Conservation (phyloP, 2,888 invertebrate species). For the Cyclophora punctaria region DNA sequence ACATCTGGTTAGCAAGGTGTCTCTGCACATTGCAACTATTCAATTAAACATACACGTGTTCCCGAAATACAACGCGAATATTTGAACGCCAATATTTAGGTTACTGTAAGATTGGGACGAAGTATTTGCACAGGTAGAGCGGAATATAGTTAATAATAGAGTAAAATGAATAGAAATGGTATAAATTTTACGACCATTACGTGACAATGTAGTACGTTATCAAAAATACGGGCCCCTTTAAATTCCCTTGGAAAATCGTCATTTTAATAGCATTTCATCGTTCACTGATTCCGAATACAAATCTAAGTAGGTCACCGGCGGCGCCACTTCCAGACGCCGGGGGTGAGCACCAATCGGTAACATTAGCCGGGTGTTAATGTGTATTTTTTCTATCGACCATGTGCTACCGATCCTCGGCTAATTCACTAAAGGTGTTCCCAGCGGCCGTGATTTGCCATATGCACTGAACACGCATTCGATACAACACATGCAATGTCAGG, state of each 20-base stretch:
- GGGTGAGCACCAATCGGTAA: constrained; percentile 30
- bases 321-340: neutral
- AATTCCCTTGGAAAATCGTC: too few species aligned
- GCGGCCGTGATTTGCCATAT: constrained; percentile 18
- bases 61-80: neutral
- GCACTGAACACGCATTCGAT: constrained; percentile 16
- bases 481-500: constrained; percentile 16
- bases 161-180: too few species aligned
- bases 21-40: constrained; percentile 40
- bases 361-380: constrained; percentile 60
- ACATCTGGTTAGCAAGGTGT: constrained; percentile 70
- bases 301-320: constrained; percentile 1
- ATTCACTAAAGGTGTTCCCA: constrained; percentile 57
- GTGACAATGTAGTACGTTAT: too few species aligned
- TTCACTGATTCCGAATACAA: neutral
- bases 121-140: too few species aligned
- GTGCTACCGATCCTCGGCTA: constrained; percentile 59
- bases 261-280: neutral
- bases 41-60: constrained; percentile 22
- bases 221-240: too few species aligned
- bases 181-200: too few species aligned
- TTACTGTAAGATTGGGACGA: too few species aligned
- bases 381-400: constrained; percentile 59
- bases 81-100: too few species aligned
- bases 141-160: too few species aligned